Conservation (phyloP, 2,888 invertebrate species). For the Graphium colonna region DNA sequence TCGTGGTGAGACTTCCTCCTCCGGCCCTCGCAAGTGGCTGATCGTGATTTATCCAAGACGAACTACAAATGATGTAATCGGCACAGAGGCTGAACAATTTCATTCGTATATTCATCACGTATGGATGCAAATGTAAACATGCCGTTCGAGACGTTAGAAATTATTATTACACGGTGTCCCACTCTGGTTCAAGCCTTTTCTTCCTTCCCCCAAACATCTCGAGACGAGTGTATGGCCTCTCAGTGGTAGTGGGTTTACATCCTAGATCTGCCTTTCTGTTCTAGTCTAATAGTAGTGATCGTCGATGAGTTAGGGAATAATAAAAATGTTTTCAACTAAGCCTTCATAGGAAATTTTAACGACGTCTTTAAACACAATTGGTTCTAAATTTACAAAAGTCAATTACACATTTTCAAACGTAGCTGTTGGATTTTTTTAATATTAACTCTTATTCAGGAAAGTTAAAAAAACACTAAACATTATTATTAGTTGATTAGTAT, state of each 20-base stretch:
- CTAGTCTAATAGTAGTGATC: too few species aligned
- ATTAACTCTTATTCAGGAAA: too few species aligned
- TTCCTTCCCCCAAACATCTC: not conserved
- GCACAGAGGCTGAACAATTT: conserved; percentile 19
- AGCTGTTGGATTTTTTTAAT: too few species aligned
- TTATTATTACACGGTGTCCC: not conserved
- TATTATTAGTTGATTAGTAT: too few species aligned
- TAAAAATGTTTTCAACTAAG: too few species aligned
- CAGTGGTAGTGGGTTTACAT: too few species aligned
- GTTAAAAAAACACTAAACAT: too few species aligned
- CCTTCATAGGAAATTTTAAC: conserved; percentile 4
- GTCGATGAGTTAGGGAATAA: too few species aligned
- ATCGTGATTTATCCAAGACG: conserved; percentile 25
- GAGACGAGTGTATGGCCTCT: conserved; percentile 15
- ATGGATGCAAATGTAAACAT: conserved; percentile 29
- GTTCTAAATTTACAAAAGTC: too few species aligned
- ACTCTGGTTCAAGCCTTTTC: not conserved
- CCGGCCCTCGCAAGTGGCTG: conserved; percentile 18
- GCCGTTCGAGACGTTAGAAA: conserved; percentile 34
- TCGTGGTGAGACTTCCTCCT: conserved; percentile 43
- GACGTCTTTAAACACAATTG: conserved; percentile 27
- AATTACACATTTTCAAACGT: not conserved
- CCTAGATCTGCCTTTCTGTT: too few species aligned
- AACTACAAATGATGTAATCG: conserved; percentile 20
- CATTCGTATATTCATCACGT: conserved; percentile 30